phyloP scores from a whole-genome alignment of 2,113 vertebrate genomes.

The Mionectes macconnelli region DNA sequence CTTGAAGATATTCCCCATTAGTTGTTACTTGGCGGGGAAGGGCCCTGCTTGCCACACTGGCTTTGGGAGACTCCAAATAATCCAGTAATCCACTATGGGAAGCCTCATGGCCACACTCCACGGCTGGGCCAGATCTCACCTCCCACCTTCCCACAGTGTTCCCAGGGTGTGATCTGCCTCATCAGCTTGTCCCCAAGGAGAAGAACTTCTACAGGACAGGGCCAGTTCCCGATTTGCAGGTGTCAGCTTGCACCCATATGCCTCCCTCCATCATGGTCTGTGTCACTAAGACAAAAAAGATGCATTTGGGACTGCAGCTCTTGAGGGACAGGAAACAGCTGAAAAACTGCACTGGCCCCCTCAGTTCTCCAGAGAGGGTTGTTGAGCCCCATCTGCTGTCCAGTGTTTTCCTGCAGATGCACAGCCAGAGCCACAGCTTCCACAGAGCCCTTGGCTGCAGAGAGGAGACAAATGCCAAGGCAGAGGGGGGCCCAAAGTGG shows the following conservation, averaged over 20 bases:
- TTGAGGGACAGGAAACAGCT: not conserved
- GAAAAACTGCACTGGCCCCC: not conserved
- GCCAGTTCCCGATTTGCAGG: not conserved
- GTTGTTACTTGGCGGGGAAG: not conserved
- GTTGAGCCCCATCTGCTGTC: not conserved
- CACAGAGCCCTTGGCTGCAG: not conserved
- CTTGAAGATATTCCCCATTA: constrained; percentile 3
- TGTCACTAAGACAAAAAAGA: not conserved
- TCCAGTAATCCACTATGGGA: not conserved
- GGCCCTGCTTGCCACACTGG: not conserved
- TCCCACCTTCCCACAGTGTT: not conserved
- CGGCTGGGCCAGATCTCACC: not conserved
- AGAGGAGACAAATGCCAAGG: fast-evolving
- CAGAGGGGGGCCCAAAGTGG: not conserved
- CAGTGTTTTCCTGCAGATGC: not conserved
- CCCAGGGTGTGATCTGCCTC: not conserved
- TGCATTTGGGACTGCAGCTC: not conserved
- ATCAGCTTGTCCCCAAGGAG: not conserved
- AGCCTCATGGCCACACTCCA: not conserved
- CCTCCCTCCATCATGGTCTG: not conserved
- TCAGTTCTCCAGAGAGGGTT: not conserved
- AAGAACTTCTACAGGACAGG: not conserved
- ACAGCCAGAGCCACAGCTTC: not conserved
- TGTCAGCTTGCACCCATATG: not conserved
- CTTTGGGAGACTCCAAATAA: not conserved